Evolutionary conservation across 1,140 invertebrate species (phyloP).

Genomic region (Lanistes nyassanus): DNA sequence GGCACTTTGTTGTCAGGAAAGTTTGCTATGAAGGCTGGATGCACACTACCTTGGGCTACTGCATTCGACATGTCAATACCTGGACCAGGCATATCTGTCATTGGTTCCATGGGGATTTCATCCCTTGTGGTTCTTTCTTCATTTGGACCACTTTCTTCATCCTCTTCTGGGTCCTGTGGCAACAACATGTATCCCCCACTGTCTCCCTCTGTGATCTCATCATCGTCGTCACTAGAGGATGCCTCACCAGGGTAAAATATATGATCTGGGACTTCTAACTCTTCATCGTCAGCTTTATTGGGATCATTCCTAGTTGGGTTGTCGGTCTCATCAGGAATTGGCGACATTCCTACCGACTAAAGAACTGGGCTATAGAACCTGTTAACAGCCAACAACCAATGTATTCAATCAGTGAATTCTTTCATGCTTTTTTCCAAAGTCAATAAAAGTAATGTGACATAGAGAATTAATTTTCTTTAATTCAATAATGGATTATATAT

Average conservation of each 20-base stretch:
- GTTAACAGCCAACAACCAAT: background rate
- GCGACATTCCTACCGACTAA: slow-evolving; percentile 19
- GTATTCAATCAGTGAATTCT: too few relatives aligned
- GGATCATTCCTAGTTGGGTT: slow-evolving; percentile 16
- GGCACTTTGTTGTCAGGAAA: slow-evolving; percentile 18
- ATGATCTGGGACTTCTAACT: slow-evolving; percentile 19
- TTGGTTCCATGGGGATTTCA: background rate
- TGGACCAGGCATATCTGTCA: slow-evolving; percentile 13
- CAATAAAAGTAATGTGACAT: too few relatives aligned
- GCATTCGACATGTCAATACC: background rate
- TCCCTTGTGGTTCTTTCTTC: slow-evolving; percentile 14
- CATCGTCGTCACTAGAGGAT: slow-evolving; percentile 30
- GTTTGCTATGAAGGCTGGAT: slow-evolving; percentile 14
- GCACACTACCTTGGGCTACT: slow-evolving; percentile 7
- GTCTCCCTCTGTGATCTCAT: slow-evolving; percentile 19
- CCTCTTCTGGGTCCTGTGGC: slow-evolving; percentile 29
- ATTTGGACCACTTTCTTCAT: background rate
- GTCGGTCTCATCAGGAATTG: slow-evolving; percentile 31
- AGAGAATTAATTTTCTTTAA: too few relatives aligned
- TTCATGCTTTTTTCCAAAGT: too few relatives aligned
- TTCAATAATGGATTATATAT: too few relatives aligned
- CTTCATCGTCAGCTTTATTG: slow-evolving; percentile 1
- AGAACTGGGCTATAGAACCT: background rate
- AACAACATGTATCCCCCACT: slow-evolving; percentile 29
- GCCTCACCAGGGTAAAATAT: slow-evolving; percentile 6